phyloP scores from a whole-genome alignment of 1,140 invertebrate genomes.

The Drosophila busckii region DNA sequence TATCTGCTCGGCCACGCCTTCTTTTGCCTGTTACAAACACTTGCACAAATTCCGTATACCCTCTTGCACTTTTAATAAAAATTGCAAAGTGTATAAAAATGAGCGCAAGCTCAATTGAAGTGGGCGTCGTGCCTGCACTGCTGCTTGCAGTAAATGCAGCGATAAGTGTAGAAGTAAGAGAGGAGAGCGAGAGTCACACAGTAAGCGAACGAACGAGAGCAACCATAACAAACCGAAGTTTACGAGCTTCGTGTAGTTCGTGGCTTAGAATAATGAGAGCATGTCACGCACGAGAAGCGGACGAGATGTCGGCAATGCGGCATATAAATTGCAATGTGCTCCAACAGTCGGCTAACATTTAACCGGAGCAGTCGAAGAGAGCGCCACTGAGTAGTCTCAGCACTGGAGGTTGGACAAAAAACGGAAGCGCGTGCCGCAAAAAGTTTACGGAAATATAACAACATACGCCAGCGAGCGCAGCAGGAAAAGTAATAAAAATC shows the following conservation, averaged over 20 bases:
- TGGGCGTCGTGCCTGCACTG: conserved; percentile 20
- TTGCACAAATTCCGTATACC: too few relatives aligned
- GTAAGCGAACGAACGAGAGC: neutral
- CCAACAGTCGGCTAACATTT: conserved; percentile 44
- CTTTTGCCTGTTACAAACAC: too few relatives aligned
- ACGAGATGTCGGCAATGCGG: conserved; percentile 12
- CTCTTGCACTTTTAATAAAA: too few relatives aligned
- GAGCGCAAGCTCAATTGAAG: conserved; percentile 30
- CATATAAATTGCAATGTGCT: conserved; percentile 58
- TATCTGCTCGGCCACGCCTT: too few relatives aligned
- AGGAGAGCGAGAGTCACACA: neutral
- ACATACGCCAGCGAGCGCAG: too few relatives aligned
- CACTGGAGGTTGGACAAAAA: conserved; percentile 11
- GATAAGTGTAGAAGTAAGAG: neutral
- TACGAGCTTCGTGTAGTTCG: conserved; percentile 41
- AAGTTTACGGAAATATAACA: conserved; percentile 72
- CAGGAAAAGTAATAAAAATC: too few relatives aligned
- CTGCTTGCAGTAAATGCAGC: conserved; percentile 21
- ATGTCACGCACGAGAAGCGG: conserved; percentile 48
- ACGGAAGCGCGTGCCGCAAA: conserved; percentile 69
- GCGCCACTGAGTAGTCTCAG: conserved; percentile 23
- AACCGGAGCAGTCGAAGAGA: conserved; percentile 26
- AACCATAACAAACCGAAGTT: conserved; percentile 65
- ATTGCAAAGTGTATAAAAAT: too few relatives aligned
- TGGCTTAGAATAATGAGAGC: conserved; percentile 56